Conservation (phyloP, 1,140 invertebrate species). For the Heliconius congener region DNA sequence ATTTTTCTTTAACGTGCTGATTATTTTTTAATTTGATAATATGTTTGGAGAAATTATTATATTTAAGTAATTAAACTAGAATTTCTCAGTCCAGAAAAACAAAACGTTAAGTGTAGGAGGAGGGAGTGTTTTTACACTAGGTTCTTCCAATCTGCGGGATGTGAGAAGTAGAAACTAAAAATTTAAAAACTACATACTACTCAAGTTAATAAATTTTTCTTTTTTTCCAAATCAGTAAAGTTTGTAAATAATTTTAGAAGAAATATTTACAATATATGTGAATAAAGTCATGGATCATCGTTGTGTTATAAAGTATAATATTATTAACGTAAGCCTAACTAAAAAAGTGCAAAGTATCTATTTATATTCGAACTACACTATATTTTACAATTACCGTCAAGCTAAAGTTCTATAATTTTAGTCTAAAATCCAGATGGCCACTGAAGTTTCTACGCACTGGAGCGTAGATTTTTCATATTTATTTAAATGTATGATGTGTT, state of each 20-base stretch:
- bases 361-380: background rate
- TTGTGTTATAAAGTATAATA: background rate
- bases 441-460: background rate
- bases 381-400: background rate
- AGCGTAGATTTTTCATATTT: slow-evolving; percentile 7
- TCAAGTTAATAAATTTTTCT: no score
- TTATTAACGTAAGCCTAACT: background rate
- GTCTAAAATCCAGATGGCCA: slow-evolving; percentile 2
- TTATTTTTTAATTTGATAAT: no score
- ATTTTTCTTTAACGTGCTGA: no score
- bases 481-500: background rate
- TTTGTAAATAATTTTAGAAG: no score
- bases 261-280: background rate
- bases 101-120: no score
- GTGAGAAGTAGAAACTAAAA: no score
- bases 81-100: no score
- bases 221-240: background rate
- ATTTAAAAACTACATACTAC: no score
- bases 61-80: no score
- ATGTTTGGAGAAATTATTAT: no score
- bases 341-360: background rate
- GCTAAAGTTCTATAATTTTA: slow-evolving; percentile 1
- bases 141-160: no score
- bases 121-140: no score
- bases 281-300: background rate